phyloP scores from a whole-genome alignment of 2,113 vertebrate genomes.

The Myrmecobius fasciatus region DNA sequence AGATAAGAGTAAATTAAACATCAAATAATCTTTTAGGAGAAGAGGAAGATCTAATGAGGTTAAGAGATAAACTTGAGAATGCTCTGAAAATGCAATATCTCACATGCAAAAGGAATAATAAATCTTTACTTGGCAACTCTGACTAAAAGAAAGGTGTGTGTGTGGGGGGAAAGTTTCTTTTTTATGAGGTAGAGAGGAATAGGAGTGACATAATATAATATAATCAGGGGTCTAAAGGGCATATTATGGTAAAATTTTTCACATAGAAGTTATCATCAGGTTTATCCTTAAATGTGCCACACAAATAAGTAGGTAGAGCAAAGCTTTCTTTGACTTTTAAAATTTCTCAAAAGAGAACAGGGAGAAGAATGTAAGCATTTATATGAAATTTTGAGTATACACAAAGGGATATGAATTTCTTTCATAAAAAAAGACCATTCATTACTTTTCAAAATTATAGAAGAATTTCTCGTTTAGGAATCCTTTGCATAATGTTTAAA shows the following conservation, averaged over 20 bases:
- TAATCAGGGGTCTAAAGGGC: not conserved
- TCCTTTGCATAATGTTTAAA: not conserved
- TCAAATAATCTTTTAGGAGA: not conserved
- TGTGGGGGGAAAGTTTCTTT: not conserved
- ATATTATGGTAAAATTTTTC: not conserved
- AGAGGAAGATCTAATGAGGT: not conserved
- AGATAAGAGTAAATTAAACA: not conserved
- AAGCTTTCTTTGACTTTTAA: not conserved
- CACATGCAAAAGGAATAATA: not conserved
- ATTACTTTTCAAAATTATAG: slow-evolving; percentile 34
- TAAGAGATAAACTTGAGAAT: not conserved
- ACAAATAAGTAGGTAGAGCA: not conserved
- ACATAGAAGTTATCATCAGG: not conserved
- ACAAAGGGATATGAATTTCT: not conserved
- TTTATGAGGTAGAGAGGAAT: not conserved
- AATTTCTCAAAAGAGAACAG: not conserved
- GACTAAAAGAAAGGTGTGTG: not conserved
- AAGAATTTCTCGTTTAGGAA: not conserved
- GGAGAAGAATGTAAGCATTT: not conserved
- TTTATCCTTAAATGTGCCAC: not conserved
- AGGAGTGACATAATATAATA: not conserved
- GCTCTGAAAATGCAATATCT: not conserved
- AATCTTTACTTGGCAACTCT: not conserved
- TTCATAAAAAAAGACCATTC: not conserved
- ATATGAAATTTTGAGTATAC: not conserved